These are phyloP conservation scores for Balaeniceps rex DNA, from an alignment of 2,113 vertebrate species.

Conservation along the genomic window DNA sequence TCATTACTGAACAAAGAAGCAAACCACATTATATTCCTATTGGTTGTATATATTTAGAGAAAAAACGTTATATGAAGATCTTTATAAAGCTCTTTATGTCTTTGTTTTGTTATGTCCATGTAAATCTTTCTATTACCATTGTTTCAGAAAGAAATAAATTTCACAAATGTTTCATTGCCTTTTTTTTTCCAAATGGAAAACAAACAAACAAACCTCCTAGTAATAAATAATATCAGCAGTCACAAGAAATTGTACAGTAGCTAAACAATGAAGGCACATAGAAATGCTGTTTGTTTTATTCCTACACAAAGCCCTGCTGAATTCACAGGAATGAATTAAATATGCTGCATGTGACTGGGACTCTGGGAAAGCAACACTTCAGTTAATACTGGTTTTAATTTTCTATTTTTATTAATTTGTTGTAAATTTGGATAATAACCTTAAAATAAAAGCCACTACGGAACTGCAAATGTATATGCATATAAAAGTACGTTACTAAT, in stretches of 20 bases:
- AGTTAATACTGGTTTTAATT: neutral
- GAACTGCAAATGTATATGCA: neutral
- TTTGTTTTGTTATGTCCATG: neutral
- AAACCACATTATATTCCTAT: neutral
- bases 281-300: conserved; percentile 17
- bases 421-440: neutral
- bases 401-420: neutral
- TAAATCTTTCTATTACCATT: conserved; percentile 38
- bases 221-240: conserved; percentile 52
- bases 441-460: neutral
- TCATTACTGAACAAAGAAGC: neutral
- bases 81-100: neutral
- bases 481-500: neutral
- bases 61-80: neutral
- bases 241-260: conserved; percentile 13
- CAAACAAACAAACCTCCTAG: conserved; percentile 22
- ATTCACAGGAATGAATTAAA: conserved; percentile 5
- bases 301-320: neutral
- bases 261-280: conserved; percentile 33
- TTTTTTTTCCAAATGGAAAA: conserved; percentile 33
- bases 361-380: neutral
- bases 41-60: neutral
- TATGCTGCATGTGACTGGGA: neutral
- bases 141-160: conserved; percentile 33
- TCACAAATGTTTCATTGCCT: conserved; percentile 11